Percentiles rank a stretch among this genome's conserved stretches.
phyloP scores from a whole-genome alignment of 2,888 invertebrate species.

The Leucoma salicis region DNA sequence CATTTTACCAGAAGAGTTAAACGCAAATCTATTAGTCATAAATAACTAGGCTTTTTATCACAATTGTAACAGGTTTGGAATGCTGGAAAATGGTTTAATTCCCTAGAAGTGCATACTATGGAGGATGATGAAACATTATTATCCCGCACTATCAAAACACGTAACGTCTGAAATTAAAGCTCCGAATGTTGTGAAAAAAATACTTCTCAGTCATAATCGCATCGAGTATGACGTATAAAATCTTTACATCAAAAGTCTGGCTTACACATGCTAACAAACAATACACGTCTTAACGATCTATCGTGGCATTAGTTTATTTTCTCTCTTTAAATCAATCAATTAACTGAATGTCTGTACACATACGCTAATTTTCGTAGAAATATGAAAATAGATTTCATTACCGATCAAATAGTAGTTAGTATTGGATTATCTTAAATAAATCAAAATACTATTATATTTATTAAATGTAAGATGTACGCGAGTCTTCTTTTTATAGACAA shows the following conservation, averaged over 20 bases:
- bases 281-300: slow-evolving; percentile 24
- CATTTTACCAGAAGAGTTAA: too few species aligned
- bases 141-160: too few species aligned
- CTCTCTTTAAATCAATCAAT: slow-evolving; percentile 27
- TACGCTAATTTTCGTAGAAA: slow-evolving; percentile 11
- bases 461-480: slow-evolving; percentile 31
- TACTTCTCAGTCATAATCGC: slow-evolving; percentile 5
- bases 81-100: too few species aligned
- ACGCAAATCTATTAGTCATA: too few species aligned
- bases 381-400: slow-evolving; percentile 4
- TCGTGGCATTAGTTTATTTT: slow-evolving; percentile 23
- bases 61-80: too few species aligned
- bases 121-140: too few species aligned
- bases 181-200: too few species aligned
- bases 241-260: slow-evolving; percentile 23
- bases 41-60: too few species aligned
- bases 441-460: neutral
- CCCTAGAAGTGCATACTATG: too few species aligned
- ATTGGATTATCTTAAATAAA: neutral
- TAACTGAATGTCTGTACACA: slow-evolving; percentile 14
- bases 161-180: too few species aligned
- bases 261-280: slow-evolving; percentile 21
- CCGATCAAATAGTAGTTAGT: neutral
- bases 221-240: slow-evolving; percentile 15
- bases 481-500: slow-evolving; percentile 53